A percentile compares a stretch with the other conserved stretches of the same genome.
Conservation (phyloP, 2,888 invertebrate species). For the Bugula neritina region DNA sequence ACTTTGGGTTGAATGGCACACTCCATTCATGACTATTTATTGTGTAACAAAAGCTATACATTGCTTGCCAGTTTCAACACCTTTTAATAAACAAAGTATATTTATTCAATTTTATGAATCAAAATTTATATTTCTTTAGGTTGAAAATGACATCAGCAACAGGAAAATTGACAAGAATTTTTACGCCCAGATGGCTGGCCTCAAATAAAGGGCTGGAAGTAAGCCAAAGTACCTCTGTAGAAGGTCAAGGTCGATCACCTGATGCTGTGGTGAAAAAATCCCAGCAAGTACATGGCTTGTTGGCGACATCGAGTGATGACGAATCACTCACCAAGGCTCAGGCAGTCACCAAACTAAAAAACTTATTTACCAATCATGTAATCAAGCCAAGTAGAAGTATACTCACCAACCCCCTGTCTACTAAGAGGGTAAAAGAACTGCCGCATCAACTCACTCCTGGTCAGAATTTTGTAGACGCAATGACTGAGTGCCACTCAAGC, state of each 20-base stretch:
- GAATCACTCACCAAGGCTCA: not conserved
- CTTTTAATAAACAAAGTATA: no score
- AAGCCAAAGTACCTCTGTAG: not conserved
- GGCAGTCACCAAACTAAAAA: not conserved
- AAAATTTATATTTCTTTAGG: no score
- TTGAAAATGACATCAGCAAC: not conserved
- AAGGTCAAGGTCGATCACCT: not conserved
- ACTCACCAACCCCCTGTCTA: not conserved
- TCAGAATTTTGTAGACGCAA: conserved; percentile 4
- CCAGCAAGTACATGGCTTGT: no score
- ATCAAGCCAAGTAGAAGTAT: not conserved
- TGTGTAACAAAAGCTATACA: no score
- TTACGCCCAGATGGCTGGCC: not conserved
- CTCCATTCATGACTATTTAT: no score
- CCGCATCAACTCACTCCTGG: not conserved
- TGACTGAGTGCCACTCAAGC: conserved; percentile 19
- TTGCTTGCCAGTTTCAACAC: no score
- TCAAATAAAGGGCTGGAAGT: not conserved
- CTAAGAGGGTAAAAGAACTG: not conserved
- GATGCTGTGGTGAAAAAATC: not conserved
- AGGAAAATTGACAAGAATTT: not conserved
- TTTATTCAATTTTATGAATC: no score
- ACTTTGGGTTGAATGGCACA: no score
- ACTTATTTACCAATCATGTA: not conserved
- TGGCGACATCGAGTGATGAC: not conserved